Conservation (phyloP, 2,797 vertebrate genomes). For the Apogon talboti region DNA sequence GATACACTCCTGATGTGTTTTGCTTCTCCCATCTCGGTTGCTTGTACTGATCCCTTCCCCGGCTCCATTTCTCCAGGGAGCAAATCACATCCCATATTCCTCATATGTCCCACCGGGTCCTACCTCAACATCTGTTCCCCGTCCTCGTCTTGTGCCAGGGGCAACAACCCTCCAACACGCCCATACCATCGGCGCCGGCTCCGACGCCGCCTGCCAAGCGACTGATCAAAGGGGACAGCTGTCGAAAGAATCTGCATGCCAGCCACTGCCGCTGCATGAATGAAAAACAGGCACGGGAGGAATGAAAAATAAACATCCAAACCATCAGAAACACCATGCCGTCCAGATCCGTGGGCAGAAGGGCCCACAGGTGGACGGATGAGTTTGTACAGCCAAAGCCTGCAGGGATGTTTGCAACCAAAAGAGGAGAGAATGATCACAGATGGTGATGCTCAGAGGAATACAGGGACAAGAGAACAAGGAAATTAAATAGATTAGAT, state of each 20-base stretch:
- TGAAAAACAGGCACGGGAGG: constrained; percentile 48
- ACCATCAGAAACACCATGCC: constrained; percentile 16
- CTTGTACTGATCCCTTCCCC: constrained; percentile 12
- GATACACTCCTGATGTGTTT: constrained; percentile 18
- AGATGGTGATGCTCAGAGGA: constrained; percentile 41
- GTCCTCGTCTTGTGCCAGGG: constrained; percentile 57
- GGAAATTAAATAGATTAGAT: constrained; percentile 29
- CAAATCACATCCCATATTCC: constrained; percentile 24
- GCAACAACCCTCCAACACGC: constrained; percentile 49
- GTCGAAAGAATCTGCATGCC: constrained; percentile 50
- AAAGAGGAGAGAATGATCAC: constrained; percentile 48
- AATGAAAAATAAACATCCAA: constrained; percentile 32
- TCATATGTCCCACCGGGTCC: constrained; percentile 32
- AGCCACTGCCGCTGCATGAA: constrained; percentile 54
- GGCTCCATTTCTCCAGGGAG: constrained; percentile 22
- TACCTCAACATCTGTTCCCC: constrained; percentile 71
- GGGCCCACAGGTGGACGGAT: constrained; percentile 31
- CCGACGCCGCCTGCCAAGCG: constrained; percentile 73
- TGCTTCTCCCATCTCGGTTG: constrained; percentile 31
- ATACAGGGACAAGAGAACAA: constrained; percentile 23
- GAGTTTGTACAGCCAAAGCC: constrained; percentile 25
- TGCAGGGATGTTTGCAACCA: constrained; percentile 1
- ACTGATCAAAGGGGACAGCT: constrained; percentile 78
- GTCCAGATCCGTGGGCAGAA: constrained; percentile 10
- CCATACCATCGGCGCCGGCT: constrained; percentile 39